phyloP scores from a whole-genome alignment of 2,797 vertebrate species.

The Fringilla coelebs region DNA sequence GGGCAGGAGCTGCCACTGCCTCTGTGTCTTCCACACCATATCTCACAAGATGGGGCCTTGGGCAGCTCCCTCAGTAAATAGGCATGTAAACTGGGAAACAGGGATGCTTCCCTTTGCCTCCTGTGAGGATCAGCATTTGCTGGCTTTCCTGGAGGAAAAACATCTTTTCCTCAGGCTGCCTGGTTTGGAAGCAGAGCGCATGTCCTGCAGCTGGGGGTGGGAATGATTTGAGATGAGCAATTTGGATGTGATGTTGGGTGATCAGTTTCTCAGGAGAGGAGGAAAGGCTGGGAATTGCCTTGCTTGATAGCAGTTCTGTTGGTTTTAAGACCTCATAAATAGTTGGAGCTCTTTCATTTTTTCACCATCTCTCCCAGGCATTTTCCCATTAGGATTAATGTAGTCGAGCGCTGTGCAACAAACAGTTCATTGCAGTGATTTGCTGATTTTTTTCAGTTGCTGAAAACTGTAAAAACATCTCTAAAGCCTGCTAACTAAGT shows the following conservation, averaged over 20 bases:
- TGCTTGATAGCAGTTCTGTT: neutral
- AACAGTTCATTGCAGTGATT: neutral
- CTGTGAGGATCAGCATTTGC: accelerated
- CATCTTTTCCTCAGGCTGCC: neutral
- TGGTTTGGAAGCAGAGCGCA: neutral
- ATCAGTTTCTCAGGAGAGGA: neutral
- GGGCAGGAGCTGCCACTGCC: neutral
- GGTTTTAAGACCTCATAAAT: neutral
- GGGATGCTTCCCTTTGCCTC: neutral
- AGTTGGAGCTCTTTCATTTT: neutral
- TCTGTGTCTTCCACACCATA: accelerated
- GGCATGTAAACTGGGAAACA: neutral
- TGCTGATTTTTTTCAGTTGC: neutral
- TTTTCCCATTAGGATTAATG: slow-evolving; percentile 34
- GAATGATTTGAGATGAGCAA: neutral
- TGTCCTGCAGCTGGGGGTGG: neutral
- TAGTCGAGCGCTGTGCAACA: neutral
- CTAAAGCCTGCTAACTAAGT: neutral
- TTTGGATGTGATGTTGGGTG: neutral
- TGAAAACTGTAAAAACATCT: neutral
- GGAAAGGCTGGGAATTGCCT: neutral
- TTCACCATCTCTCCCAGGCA: neutral
- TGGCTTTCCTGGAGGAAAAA: neutral
- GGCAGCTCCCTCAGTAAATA: neutral
- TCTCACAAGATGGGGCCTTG: neutral